Evolutionary conservation across 2,113 vertebrate genomes (phyloP).

Genomic region (Nannospalax galili): DNA sequence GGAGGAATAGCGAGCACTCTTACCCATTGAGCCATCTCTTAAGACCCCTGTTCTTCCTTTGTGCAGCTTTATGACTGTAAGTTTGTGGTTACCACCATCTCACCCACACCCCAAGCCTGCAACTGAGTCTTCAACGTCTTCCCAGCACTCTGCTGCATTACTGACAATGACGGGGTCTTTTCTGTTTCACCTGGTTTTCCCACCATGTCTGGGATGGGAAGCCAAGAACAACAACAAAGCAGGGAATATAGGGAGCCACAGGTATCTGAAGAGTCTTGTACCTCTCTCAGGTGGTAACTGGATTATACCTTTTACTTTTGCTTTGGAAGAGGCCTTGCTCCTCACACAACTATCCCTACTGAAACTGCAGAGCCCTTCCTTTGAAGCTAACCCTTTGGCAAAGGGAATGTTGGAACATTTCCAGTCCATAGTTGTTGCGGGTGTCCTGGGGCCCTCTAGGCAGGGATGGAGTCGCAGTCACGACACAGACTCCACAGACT

Average conservation of each 20-base stretch:
- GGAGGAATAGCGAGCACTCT: too few species aligned
- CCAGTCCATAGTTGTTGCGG: too few species aligned
- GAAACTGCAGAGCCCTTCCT: neutral
- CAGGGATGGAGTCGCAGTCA: too few species aligned
- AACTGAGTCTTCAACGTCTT: neutral
- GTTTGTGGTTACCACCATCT: neutral
- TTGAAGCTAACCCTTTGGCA: neutral
- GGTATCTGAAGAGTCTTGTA: neutral
- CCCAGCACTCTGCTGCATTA: too few species aligned
- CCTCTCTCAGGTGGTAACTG: neutral
- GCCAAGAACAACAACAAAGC: neutral
- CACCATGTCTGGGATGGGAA: neutral
- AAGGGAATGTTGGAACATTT: accelerated
- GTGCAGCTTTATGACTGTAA: neutral
- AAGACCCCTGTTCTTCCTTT: too few species aligned
- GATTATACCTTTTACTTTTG: neutral
- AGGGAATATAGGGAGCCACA: neutral
- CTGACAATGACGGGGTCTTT: neutral
- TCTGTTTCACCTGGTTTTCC: neutral
- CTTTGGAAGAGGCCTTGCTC: neutral
- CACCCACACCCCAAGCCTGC: neutral
- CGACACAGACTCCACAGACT: too few species aligned
- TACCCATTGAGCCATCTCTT: too few species aligned
- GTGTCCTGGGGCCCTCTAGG: too few species aligned
- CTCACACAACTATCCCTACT: neutral